Evolutionary conservation across 1,140 invertebrate genomes (phyloP), one percentile per base, ranked within the genome.

Genomic region (Melipona quadrifasciata): DNA sequence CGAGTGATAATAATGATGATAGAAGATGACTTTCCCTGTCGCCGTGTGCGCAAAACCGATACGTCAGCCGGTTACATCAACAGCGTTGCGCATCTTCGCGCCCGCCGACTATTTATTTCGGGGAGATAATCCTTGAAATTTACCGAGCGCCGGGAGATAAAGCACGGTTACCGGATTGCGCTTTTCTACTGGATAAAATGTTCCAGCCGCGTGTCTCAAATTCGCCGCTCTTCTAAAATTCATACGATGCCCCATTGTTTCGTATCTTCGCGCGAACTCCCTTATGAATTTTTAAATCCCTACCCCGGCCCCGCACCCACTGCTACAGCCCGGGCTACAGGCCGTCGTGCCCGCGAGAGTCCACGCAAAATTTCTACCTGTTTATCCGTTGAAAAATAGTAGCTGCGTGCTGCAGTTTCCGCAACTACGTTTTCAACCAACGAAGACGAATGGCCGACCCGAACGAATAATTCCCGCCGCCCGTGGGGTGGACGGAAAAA

Each of bases 171-270:
- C 68, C 68, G 76, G 68, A 80, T 84, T 84, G 82, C 27, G 76
- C 65, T 79, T 71, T 84, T 31, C 65, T 57, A 84, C 81, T 31
- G 82, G 82, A 71, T 83, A 78, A 83, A 84, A 84, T 61, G 82
- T 84, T 71, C 75, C 75, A 64, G 19, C 82, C 21, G 75, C 47
- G 82, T 72, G 82, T 79, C 76, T 84, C 75, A 79, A 84, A 84
- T 84, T 84, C 82, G 82, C 82, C 82, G 34, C 82, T 79, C 82
- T 31, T 84, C 75, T 84, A 84, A 84, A 84, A 84, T 84, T 84
- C 82, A 84, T 84, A 78, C 75, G 65, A 84, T 27, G 55, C 82
- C 82, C 82, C 82, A 84, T 84, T 84, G 82, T 84, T 84, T 84
- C 67, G 82, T 84, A 84, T 84, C 82, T 79, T 61, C 76, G 55